Evolutionary conservation across 2,113 vertebrate genomes (phyloP).

Genomic region (Conger conger): DNA sequence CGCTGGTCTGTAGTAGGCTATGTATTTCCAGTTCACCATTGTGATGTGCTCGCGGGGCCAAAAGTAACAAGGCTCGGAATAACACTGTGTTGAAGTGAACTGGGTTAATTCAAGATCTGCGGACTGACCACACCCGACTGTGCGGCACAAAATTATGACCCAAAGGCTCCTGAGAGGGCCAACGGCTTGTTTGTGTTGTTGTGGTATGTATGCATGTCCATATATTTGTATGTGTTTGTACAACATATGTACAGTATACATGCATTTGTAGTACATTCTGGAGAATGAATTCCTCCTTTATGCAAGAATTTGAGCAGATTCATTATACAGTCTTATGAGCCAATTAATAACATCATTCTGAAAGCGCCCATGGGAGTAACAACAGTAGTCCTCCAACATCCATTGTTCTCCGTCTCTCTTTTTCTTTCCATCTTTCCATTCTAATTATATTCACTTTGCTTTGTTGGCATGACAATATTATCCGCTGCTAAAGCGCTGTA

Average conservation of each 20-base stretch:
- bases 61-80: not conserved
- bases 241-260: slow-evolving; percentile 37
- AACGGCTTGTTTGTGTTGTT: not conserved
- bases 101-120: slow-evolving; percentile 15
- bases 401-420: slow-evolving; percentile 15
- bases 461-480: slow-evolving; percentile 16
- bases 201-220: not conserved
- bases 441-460: slow-evolving; percentile 11
- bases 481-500: not conserved
- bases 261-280: slow-evolving; percentile 37
- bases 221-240: not conserved
- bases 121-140: slow-evolving; percentile 5
- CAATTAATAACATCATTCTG: slow-evolving; percentile 54
- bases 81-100: not conserved
- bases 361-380: not conserved
- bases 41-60: not conserved
- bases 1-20: not conserved
- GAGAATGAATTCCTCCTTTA: slow-evolving; percentile 55
- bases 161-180: not conserved
- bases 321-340: slow-evolving; percentile 53
- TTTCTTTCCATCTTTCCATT: slow-evolving; percentile 1
- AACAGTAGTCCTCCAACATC: slow-evolving; percentile 13
- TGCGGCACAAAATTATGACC: not conserved
- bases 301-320: slow-evolving; percentile 61
- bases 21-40: not conserved